Evolutionary conservation across 2,888 invertebrate species (phyloP).

Genomic region (Brachyptera risi): DNA sequence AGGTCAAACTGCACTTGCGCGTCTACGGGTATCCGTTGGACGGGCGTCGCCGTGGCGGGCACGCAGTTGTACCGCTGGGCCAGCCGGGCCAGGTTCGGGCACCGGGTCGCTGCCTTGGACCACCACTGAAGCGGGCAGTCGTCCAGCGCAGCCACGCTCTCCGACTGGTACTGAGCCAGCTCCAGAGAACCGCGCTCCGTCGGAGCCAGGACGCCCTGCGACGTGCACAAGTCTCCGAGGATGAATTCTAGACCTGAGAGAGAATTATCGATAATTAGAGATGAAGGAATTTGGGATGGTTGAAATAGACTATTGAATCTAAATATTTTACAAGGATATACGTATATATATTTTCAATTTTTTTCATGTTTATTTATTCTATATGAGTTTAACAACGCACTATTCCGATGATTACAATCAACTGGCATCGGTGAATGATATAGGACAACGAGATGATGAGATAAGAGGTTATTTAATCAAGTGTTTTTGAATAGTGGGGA

Average conservation of each 20-base stretch:
- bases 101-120: conserved; percentile 43
- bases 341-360: no score
- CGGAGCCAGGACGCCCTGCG: conserved; percentile 39
- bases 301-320: no score
- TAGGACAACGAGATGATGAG: no score
- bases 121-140: conserved; percentile 50
- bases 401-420: no score
- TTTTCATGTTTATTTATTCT: no score
- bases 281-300: no score
- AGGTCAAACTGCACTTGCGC: conserved; percentile 43
- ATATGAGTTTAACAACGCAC: no score
- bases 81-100: conserved; percentile 45
- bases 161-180: conserved; percentile 47
- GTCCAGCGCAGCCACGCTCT: conserved; percentile 45
- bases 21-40: conserved; percentile 44
- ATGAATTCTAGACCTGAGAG: conserved; percentile 46
- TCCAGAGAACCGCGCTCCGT: conserved; percentile 47
- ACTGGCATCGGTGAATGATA: no score
- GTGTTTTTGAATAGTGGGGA: no score
- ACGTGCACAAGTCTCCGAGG: conserved; percentile 43
- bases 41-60: conserved; percentile 46
- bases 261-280: neutral
- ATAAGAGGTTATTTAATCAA: no score
- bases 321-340: no score
- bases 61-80: conserved; percentile 47